phyloP scores from a whole-genome alignment of 2,888 invertebrate genomes.

The Tetragnatha montana region DNA sequence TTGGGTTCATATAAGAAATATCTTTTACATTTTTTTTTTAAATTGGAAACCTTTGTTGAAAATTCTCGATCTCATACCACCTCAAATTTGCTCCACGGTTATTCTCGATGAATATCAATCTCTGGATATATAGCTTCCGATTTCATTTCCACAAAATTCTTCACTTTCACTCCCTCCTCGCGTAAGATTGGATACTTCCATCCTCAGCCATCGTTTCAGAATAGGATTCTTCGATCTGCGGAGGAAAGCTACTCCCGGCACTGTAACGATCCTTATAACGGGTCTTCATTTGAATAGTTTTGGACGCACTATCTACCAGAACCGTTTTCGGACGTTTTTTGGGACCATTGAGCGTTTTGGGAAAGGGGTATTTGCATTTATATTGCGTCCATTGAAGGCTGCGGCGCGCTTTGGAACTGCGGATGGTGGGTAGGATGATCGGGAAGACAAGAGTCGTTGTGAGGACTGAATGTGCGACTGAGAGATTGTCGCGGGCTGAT shows the following conservation, averaged over 20 bases:
- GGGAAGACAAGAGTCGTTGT: not conserved
- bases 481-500: not conserved
- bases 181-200: not conserved
- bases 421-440: not conserved
- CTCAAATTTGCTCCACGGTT: too few species aligned
- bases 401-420: conserved; percentile 8
- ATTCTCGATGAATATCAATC: too few species aligned
- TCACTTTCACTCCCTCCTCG: not conserved
- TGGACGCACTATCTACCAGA: conserved; percentile 28
- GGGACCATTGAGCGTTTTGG: conserved; percentile 14
- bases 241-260: conserved; percentile 11
- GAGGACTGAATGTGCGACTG: not conserved
- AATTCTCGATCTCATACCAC: not conserved
- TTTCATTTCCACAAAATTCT: too few species aligned
- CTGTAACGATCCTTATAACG: conserved; percentile 46
- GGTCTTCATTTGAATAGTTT: conserved; percentile 56
- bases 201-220: conserved; percentile 15
- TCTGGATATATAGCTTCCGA: too few species aligned
- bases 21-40: too few species aligned
- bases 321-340: conserved; percentile 5
- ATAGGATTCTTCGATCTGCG: conserved; percentile 38
- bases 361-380: conserved; percentile 57
- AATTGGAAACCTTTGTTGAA: conserved; percentile 26
- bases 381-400: conserved; percentile 28
- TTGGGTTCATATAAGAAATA: too few species aligned